Evolutionary conservation across 1,140 invertebrate species (phyloP).

Genomic region (Calliphora vicina): DNA sequence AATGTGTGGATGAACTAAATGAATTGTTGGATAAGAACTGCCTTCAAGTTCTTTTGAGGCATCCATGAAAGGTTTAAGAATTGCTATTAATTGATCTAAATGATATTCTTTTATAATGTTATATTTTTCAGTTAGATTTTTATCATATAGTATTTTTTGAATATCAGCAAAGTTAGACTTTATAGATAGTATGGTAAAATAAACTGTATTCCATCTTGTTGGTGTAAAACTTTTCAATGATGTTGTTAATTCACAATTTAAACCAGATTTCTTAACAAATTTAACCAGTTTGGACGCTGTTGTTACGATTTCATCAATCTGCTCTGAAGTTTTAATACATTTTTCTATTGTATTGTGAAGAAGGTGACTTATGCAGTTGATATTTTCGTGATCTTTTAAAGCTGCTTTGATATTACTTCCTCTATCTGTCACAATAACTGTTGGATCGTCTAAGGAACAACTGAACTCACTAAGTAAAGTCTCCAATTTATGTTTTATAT

Average conservation of each 20-base stretch:
- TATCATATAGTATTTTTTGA: background rate
- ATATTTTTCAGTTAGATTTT: conserved; percentile 1
- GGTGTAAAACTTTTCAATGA: conserved; percentile 18
- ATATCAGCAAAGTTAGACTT: conserved; percentile 13
- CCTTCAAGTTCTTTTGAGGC: conserved; percentile 13
- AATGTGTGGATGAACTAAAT: conserved; percentile 8
- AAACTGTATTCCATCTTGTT: conserved; percentile 32
- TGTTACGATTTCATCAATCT: background rate
- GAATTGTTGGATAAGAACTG: background rate
- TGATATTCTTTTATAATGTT: conserved; percentile 18
- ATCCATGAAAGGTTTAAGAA: conserved; percentile 17
- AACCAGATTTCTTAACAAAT: background rate
- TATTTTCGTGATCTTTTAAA: conserved; percentile 9
- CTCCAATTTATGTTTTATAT: conserved; percentile 18
- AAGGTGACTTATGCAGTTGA: conserved; percentile 2
- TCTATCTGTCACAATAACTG: conserved; percentile 18
- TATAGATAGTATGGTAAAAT: background rate
- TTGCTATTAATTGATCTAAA: conserved; percentile 4
- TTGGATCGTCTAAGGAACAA: conserved; percentile 21
- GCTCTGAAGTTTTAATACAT: background rate
- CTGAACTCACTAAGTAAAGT: background rate
- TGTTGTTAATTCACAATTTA: background rate
- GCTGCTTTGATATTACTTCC: background rate
- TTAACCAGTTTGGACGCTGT: background rate
- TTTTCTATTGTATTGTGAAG: conserved; percentile 29